A percentile compares a stretch with the other conserved stretches of the same genome.
Conservation (phyloP, 2,797 vertebrate genomes). For the Harpagifer antarcticus region DNA sequence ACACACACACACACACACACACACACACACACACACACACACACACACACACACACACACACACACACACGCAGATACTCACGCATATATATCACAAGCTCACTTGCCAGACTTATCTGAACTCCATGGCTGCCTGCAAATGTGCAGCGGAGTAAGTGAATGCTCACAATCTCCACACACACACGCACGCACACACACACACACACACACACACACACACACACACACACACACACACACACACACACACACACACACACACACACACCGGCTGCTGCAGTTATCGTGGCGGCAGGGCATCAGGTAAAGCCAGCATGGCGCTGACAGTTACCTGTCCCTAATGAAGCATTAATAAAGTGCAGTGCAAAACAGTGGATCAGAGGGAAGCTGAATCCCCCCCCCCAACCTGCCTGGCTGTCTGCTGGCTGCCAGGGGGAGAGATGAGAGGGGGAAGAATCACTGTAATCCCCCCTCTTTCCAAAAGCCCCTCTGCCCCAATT, state of each 20-base stretch:
- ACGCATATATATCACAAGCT: constrained; percentile 47
- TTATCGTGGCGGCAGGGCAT: constrained; percentile 45
- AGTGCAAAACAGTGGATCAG: constrained; percentile 76
- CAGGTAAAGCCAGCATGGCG: constrained; percentile 66
- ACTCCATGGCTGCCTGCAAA: constrained; percentile 42
- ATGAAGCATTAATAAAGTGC: constrained; percentile 84
- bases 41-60: constrained; percentile 15
- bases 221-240: not conserved
- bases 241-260: constrained; percentile 11
- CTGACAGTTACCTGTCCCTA: constrained; percentile 78
- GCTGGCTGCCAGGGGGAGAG: constrained; percentile 54
- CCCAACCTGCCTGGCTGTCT: constrained; percentile 60
- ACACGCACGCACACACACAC: no score
- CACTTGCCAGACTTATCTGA: constrained; percentile 53
- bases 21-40: constrained; percentile 8
- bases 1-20: constrained; percentile 16
- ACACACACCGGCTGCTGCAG: constrained; percentile 31
- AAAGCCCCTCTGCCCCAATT: constrained; percentile 58
- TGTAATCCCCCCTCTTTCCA: constrained; percentile 59
- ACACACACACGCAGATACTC: constrained; percentile 4
- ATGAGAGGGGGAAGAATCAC: constrained; percentile 59
- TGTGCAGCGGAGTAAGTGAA: constrained; percentile 34
- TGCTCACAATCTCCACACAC: constrained; percentile 7
- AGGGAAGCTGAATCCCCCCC: constrained; percentile 59
- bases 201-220: not conserved